These are phyloP conservation scores for Cydia strobilella DNA, from an alignment of 1,140 invertebrate species.

Conservation along the genomic window DNA sequence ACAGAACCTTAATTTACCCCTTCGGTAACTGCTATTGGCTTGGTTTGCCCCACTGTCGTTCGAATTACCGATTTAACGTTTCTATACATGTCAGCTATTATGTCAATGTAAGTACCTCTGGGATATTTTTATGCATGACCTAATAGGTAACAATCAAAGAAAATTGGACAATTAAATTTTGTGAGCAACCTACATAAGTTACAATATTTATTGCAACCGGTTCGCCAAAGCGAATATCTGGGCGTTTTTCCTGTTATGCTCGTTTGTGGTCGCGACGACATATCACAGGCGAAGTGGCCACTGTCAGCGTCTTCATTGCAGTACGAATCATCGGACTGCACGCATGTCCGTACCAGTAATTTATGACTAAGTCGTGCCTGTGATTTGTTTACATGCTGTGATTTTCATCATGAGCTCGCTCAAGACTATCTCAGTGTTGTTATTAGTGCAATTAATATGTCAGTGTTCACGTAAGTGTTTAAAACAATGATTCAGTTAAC, in stretches of 20 bases:
- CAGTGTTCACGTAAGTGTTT: constrained; percentile 24
- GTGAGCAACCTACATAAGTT: background rate
- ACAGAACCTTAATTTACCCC: too few species aligned
- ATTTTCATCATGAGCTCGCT: background rate
- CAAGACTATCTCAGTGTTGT: constrained; percentile 20
- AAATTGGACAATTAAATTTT: background rate
- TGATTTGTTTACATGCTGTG: background rate
- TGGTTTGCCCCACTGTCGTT: too few species aligned
- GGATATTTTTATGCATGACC: background rate
- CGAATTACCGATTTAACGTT: too few species aligned
- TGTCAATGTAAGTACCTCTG: too few species aligned
- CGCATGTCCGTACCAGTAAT: background rate
- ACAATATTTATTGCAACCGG: constrained; percentile 11
- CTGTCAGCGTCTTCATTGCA: constrained; percentile 2
- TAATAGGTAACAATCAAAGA: background rate
- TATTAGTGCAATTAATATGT: constrained; percentile 24
- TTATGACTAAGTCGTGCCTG: background rate
- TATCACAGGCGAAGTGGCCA: background rate
- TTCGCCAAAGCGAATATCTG: constrained; percentile 10
- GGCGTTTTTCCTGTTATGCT: constrained; percentile 31
- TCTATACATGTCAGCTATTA: too few species aligned
- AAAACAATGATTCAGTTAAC: background rate
- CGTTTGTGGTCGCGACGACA: constrained; percentile 21
- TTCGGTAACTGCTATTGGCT: too few species aligned
- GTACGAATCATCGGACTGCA: background rate